Evolutionary conservation across 2,113 vertebrate species (phyloP).

Genomic region (Castor canadensis): DNA sequence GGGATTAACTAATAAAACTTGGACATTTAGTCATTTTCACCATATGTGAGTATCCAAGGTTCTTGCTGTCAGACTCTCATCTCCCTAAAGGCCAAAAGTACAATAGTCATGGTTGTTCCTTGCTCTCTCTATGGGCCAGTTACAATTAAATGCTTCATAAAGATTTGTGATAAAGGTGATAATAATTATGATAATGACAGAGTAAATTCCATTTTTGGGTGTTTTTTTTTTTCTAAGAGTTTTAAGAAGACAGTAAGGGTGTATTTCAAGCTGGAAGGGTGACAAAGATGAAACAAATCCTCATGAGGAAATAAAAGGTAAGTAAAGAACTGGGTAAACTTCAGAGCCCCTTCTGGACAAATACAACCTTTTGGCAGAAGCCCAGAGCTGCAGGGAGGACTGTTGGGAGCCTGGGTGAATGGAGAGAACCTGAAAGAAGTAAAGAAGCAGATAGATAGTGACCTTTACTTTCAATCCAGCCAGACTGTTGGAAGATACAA

Average conservation of each 20-base stretch:
- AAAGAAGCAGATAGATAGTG: not conserved
- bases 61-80: not conserved
- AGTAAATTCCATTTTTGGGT: not conserved
- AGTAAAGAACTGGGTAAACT: not conserved
- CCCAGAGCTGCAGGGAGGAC: not conserved
- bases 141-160: not conserved
- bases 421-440: not conserved
- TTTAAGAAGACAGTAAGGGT: not conserved
- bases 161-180: not conserved
- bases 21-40: not conserved
- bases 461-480: not conserved
- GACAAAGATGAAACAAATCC: not conserved
- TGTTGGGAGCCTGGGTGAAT: rapidly evolving
- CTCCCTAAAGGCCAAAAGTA: not conserved
- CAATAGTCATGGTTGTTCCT: not conserved
- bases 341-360: not conserved
- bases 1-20: not conserved
- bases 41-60: not conserved
- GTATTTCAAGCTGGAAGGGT: not conserved
- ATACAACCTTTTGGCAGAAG: not conserved
- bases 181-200: not conserved
- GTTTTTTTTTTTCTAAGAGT: not conserved
- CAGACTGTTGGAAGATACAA: not conserved
- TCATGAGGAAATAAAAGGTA: not conserved
- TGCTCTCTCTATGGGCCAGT: not conserved